A percentile compares a stretch with the other conserved stretches of the same genome.
phyloP scores from a whole-genome alignment of 2,797 vertebrate species.

The Enteromius paludinosus region DNA sequence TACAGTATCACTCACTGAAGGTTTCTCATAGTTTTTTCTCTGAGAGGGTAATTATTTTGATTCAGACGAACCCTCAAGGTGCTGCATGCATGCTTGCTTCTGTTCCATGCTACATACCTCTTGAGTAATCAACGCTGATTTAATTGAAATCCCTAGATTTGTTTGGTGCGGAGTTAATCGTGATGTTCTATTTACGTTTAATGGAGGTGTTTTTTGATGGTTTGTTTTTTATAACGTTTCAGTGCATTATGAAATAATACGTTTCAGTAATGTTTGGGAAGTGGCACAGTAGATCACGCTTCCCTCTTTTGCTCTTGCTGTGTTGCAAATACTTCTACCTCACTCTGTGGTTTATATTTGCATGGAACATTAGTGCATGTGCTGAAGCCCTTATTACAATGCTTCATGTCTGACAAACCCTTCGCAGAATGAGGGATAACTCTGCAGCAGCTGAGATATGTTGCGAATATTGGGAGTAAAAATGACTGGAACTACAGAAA shows the following conservation, averaged over 20 bases:
- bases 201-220: background rate
- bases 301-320: background rate
- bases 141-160: slow-evolving; percentile 18
- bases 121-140: slow-evolving; percentile 32
- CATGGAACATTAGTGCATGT: background rate
- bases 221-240: background rate
- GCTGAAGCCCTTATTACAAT: slow-evolving; percentile 2
- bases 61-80: slow-evolving; percentile 12
- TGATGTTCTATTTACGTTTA: background rate
- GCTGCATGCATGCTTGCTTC: slow-evolving; percentile 19
- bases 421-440: background rate
- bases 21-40: background rate
- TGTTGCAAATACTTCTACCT: slow-evolving; percentile 18
- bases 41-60: slow-evolving; percentile 35
- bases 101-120: background rate
- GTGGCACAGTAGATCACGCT: background rate
- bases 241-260: slow-evolving; percentile 22
- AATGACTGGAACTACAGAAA: background rate
- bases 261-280: background rate
- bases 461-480: background rate
- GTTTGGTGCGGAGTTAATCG: background rate
- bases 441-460: background rate
- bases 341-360: slow-evolving; percentile 31
- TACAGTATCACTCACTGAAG: background rate
- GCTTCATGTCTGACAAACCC: slow-evolving; percentile 3